Evolutionary conservation across 2,113 vertebrate species (phyloP).

Genomic region (Eubucco bourcierii): DNA sequence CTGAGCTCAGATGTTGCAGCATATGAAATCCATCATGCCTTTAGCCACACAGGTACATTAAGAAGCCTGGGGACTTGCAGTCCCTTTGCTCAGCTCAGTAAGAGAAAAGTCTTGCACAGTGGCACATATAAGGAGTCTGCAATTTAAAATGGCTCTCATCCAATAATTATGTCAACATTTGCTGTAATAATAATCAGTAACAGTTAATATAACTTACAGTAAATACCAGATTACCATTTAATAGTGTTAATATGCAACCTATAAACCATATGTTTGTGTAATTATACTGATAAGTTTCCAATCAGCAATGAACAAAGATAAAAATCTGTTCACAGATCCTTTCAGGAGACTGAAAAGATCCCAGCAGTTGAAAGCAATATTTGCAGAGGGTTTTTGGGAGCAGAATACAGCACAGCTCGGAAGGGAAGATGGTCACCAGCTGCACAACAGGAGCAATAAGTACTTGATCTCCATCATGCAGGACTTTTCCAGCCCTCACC

Average conservation of each 20-base stretch:
- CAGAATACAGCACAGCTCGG: fast-evolving
- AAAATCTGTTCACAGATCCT: neutral
- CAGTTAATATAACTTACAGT: conserved; percentile 7
- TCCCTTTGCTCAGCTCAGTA: neutral
- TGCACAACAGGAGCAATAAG: neutral
- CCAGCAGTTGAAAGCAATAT: neutral
- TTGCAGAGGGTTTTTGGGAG: neutral
- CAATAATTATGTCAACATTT: conserved; percentile 35
- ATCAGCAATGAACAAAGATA: neutral
- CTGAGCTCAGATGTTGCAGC: neutral
- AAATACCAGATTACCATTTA: conserved; percentile 26
- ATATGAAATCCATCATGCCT: neutral
- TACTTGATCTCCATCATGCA: neutral
- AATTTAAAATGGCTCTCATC: neutral
- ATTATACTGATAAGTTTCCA: conserved; percentile 19
- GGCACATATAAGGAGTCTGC: neutral
- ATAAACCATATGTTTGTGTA: neutral
- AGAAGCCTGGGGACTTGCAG: neutral
- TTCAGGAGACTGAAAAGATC: neutral
- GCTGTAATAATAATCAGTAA: conserved; percentile 1
- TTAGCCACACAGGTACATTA: neutral
- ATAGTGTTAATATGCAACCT: neutral
- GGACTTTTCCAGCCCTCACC: neutral
- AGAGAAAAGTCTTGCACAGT: neutral
- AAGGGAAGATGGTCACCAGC: neutral